Evolutionary conservation across 2,888 invertebrate species (phyloP).

Genomic region (Cistogaster globosa): DNA sequence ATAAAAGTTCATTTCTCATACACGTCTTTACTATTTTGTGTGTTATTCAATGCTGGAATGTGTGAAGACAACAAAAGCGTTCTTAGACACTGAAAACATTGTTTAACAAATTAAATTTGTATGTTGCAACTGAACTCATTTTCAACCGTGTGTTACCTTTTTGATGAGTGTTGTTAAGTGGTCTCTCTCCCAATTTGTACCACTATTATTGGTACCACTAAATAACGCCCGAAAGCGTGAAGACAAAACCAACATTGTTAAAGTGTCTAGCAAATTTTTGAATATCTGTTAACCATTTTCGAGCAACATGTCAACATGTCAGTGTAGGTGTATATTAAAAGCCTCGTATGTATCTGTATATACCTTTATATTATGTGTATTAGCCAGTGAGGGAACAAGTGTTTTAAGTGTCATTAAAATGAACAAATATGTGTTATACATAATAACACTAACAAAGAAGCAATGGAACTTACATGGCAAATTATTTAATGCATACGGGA

Average conservation of each 20-base stretch:
- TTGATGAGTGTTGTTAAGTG: conserved; percentile 39
- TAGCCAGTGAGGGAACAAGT: conserved; percentile 49
- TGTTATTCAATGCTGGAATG: not conserved
- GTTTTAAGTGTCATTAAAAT: conserved; percentile 45
- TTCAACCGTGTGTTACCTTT: conserved; percentile 44
- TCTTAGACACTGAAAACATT: conserved; percentile 42
- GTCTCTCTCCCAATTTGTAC: not conserved
- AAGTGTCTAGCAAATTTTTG: conserved; percentile 38
- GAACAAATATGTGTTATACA: conserved; percentile 22
- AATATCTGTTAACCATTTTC: not conserved
- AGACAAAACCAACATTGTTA: conserved; percentile 64
- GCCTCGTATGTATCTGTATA: not conserved
- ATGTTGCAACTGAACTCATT: conserved; percentile 50
- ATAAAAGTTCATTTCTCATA: not conserved
- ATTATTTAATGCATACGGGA: conserved; percentile 55
- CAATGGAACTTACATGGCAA: conserved; percentile 11
- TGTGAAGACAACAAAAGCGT: not conserved
- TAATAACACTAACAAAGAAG: not conserved
- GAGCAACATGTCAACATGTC: not conserved
- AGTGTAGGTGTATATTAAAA: not conserved
- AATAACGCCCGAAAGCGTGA: conserved; percentile 65
- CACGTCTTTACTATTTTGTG: not conserved
- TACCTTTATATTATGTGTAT: not conserved
- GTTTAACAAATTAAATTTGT: conserved; percentile 65
- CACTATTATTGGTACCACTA: conserved; percentile 17